Conservation (phyloP, 2,797 vertebrate species). For the Gadopsis marmoratus region DNA sequence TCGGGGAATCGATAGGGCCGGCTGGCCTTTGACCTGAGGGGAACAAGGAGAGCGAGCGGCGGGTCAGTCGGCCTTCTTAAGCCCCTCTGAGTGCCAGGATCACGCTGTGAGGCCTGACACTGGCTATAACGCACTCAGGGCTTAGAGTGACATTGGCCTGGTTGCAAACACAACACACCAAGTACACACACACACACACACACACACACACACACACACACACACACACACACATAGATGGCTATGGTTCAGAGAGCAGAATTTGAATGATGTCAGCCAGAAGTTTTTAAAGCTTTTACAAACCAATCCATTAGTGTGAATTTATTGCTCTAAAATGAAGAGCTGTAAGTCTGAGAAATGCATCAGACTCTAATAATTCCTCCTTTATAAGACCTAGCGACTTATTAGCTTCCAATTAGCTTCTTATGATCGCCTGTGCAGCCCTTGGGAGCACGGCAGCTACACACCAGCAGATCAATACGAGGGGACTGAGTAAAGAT, state of each 20-base stretch:
- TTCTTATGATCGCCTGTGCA: conserved; percentile 46
- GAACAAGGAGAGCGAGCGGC: conserved; percentile 65
- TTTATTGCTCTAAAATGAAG: conserved; percentile 35
- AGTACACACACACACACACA: conserved; percentile 38
- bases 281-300: conserved; percentile 1
- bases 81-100: conserved; percentile 75
- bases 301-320: neutral
- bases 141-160: conserved; percentile 76
- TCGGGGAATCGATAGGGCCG: conserved; percentile 80
- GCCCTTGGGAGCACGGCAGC: conserved; percentile 54
- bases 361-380: conserved; percentile 29
- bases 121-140: conserved; percentile 77
- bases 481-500: conserved; percentile 68
- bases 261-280: conserved; percentile 1
- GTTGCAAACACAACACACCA: conserved; percentile 73
- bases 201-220: conserved; percentile 46
- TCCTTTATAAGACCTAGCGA: conserved; percentile 17
- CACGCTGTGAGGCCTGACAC: conserved; percentile 83
- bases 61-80: conserved; percentile 81
- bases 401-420: conserved; percentile 59
- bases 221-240: neutral
- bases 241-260: neutral
- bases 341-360: conserved; percentile 13
- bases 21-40: conserved; percentile 85
- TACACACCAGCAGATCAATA: conserved; percentile 71